Evolutionary conservation across 2,797 vertebrate species (phyloP).

Genomic region (Pseudotriccus pelzelni): DNA sequence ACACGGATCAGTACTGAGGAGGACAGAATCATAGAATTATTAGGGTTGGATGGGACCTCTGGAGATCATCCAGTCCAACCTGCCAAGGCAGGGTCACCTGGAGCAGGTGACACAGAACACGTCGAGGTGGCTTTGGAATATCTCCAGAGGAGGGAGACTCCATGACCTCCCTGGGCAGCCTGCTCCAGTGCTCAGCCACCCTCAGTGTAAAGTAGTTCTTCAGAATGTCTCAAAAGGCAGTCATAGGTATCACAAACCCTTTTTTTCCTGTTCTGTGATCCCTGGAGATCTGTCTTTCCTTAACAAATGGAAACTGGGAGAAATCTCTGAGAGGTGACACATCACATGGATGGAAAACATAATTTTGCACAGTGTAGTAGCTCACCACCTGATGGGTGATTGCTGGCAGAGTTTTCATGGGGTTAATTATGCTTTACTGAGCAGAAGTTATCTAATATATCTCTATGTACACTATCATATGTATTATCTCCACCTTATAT

Average conservation of each 20-base stretch:
- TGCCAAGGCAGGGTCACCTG: neutral
- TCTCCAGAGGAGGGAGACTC: neutral
- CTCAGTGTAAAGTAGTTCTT: neutral
- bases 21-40: neutral
- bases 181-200: neutral
- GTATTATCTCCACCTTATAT: neutral
- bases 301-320: neutral
- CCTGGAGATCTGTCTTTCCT: neutral
- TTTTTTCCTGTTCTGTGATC: neutral
- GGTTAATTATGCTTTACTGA: neutral
- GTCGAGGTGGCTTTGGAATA: neutral
- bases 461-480: neutral
- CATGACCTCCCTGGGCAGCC: neutral
- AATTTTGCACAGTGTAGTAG: neutral
- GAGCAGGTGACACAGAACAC: neutral
- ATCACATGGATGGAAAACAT: neutral
- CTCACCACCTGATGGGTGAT: neutral
- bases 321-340: neutral
- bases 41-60: neutral
- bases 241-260: neutral
- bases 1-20: fast-evolving
- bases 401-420: neutral
- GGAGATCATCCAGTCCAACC: neutral
- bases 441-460: neutral
- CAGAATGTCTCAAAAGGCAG: neutral